Conservation (phyloP, 2,888 invertebrate species). For the Sclerodermus sp. region DNA sequence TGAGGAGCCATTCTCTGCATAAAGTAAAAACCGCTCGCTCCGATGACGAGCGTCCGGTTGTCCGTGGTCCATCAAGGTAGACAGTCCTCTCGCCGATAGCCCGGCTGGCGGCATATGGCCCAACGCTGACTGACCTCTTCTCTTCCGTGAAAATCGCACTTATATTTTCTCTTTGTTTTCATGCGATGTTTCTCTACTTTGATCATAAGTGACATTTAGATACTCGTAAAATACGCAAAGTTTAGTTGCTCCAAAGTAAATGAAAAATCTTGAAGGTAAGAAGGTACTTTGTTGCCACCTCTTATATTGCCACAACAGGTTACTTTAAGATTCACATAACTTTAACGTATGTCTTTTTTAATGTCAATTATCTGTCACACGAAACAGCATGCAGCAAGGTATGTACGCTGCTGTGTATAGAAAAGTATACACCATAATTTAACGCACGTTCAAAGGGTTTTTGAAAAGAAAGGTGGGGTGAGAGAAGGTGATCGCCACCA, state of each 20-base stretch:
- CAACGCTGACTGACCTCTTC: conserved; percentile 28
- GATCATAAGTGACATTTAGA: conserved; percentile 7
- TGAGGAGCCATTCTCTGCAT: conserved; percentile 55
- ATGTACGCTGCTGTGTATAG: background rate
- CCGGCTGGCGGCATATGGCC: conserved; percentile 58
- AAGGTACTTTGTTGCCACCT: too few species aligned
- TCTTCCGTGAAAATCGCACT: conserved; percentile 23
- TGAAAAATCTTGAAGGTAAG: background rate
- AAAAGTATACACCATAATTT: background rate
- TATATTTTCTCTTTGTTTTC: conserved; percentile 7
- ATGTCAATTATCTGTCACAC: too few species aligned
- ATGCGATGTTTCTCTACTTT: conserved; percentile 3
- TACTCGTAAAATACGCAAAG: background rate
- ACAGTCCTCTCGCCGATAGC: conserved; percentile 56
- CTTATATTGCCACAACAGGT: too few species aligned
- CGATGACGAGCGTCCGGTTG: conserved; percentile 58
- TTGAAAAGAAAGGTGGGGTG: conserved; percentile 18
- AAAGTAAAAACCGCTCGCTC: conserved; percentile 54
- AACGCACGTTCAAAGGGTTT: conserved; percentile 10
- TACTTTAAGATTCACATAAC: too few species aligned
- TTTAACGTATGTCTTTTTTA: too few species aligned
- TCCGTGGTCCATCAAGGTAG: conserved; percentile 58
- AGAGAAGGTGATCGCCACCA: conserved; percentile 20
- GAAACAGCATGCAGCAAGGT: background rate
- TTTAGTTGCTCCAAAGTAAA: background rate